Base-by-base conservation (phyloP, 2,797 vertebrate genomes). In the Aeoliscus strigatus region DNA sequence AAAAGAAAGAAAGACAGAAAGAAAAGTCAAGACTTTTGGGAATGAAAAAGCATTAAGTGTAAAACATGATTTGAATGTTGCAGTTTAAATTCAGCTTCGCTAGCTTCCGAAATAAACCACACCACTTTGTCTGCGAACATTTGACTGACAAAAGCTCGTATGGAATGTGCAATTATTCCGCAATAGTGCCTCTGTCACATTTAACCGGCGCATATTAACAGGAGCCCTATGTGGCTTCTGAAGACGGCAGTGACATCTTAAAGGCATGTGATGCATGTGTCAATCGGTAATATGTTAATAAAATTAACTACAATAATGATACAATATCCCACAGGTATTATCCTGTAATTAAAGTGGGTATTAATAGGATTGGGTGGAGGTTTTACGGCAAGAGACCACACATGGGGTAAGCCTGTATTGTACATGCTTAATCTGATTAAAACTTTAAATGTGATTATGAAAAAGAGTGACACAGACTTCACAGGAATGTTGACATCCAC, bases 241-340 rank as follows among this genome's bases (percentile, higher is more conserved):
- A 4, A 8, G 31, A 21, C 14, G 30, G 4, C 53, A 42, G 40
- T 38, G 26, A 34, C 27, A 51, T 71, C 51, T 48, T 31, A 37
- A 51, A 60, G 41, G 39, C 72, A 77, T 75, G 70, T 70, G 71
- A 70, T 37, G 43, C 15, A 30, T 39, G 47, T 59, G 65, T 77
- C 77, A 75, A 53, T 77, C 67, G 58, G 52, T 42, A 52, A 52
- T 48, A 73, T 61, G 60, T 77, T 80, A 81, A 68, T 77, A 51
- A 69, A 67, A 76, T 79, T 77, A 75, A 38, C 70, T 77, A 78
- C 64, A 76, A 74, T 78, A 83, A 81, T 73, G 80, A 85, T 84
- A 67, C 74, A 82, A 85, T 86, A 84, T 87, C 86, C 83, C 83
- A 85, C 84, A 84, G 80, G 81, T 82, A 83, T 86, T 85, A 87